Conservation (phyloP, 2,888 invertebrate genomes). For the Lepidonotus clava region DNA sequence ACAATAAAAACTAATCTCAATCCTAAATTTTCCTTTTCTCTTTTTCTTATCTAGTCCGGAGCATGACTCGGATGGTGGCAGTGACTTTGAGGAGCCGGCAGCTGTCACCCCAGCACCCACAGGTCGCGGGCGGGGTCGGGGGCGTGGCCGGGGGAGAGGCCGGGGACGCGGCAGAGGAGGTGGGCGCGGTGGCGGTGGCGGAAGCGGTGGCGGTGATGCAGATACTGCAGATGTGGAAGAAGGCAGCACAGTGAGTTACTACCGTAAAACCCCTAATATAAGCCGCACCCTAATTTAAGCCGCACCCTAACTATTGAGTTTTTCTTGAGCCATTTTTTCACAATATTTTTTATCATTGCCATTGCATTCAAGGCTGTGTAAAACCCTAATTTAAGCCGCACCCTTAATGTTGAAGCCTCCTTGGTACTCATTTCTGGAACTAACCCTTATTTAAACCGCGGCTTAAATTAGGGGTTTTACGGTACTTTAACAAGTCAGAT, state of each 20-base stretch:
- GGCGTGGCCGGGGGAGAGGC: slow-evolving; percentile 1
- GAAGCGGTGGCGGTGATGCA: background rate
- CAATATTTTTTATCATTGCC: too few relatives aligned
- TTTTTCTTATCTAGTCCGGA: background rate
- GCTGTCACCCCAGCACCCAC: background rate
- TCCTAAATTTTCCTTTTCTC: background rate
- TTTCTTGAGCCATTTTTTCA: too few relatives aligned
- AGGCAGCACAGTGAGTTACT: background rate
- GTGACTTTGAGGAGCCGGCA: slow-evolving; percentile 29
- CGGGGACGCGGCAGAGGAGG: background rate
- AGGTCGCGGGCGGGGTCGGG: background rate
- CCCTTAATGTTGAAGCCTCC: too few relatives aligned
- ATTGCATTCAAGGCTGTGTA: too few relatives aligned
- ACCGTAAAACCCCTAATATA: too few relatives aligned
- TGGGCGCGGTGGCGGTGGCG: background rate
- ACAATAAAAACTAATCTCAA: background rate
- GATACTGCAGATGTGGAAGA: background rate
- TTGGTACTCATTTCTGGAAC: too few relatives aligned
- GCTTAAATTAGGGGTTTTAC: too few relatives aligned
- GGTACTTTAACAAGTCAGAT: too few relatives aligned
- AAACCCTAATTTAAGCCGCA: too few relatives aligned
- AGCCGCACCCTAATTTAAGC: too few relatives aligned
- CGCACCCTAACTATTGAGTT: too few relatives aligned
- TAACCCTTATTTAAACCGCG: too few relatives aligned
- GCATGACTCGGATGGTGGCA: slow-evolving; percentile 39